A percentile compares a stretch with the other conserved stretches of the same genome.
These are phyloP conservation scores for Notolepis coatsorum DNA, from an alignment of 2,797 vertebrate genomes.

Conservation along the genomic window DNA sequence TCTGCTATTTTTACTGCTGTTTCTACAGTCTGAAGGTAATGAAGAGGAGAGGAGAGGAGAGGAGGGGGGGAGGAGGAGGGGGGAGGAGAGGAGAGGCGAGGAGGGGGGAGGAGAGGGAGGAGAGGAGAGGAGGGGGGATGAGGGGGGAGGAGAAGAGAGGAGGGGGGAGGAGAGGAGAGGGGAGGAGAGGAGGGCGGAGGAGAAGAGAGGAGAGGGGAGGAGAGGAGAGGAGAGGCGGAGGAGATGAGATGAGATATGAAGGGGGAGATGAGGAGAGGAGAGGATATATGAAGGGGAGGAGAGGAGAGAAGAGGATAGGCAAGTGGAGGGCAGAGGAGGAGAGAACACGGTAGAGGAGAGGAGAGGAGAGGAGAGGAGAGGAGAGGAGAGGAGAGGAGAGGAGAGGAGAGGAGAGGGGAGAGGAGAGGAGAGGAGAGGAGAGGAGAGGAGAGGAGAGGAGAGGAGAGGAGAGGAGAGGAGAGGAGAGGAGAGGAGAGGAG, in stretches of 20 bases:
- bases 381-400: background rate
- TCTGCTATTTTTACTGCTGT: background rate
- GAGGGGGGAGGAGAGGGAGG: background rate
- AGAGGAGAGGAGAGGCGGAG: no score
- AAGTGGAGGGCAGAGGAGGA: background rate
- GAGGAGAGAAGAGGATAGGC: background rate
- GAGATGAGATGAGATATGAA: background rate
- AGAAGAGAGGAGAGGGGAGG: background rate
- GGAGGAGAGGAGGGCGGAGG: no score
- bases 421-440: background rate
- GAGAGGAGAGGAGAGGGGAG: background rate
- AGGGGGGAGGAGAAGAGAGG: no score
- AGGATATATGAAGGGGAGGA: background rate
- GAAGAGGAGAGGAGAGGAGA: background rate
- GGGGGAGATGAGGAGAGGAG: no score
- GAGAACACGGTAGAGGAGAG: background rate
- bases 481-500: background rate
- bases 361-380: background rate
- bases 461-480: background rate
- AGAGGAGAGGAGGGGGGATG: no score
- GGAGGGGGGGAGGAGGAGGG: no score
- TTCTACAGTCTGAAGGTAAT: background rate
- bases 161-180: background rate
- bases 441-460: background rate
- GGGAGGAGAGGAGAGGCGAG: no score